These are phyloP conservation scores for Gastracanthus pulcherrimus DNA, from an alignment of 2,888 invertebrate genomes.

Conservation along the genomic window DNA sequence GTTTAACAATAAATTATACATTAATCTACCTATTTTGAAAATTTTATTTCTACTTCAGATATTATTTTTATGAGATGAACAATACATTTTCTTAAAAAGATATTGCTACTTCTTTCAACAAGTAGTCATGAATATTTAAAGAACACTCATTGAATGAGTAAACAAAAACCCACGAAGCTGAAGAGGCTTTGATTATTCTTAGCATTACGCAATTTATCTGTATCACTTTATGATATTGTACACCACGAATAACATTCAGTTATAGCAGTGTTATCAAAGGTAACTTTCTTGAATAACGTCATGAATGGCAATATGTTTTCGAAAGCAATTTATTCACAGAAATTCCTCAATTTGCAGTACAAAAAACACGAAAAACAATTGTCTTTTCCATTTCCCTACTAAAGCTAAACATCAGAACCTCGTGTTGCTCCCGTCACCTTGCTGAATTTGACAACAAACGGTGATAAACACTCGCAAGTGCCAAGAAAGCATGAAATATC, in stretches of 20 bases:
- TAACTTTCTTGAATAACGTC: not conserved
- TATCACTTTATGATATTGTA: constrained; percentile 35
- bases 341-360: not conserved
- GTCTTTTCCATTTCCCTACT: not conserved
- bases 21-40: not conserved
- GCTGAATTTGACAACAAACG: constrained; percentile 11
- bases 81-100: not conserved
- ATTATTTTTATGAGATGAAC: not conserved
- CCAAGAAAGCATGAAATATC: constrained; percentile 15
- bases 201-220: constrained; percentile 47
- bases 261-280: constrained; percentile 8
- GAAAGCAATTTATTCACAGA: not conserved
- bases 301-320: not conserved
- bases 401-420: not conserved
- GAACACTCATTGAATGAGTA: constrained; percentile 3
- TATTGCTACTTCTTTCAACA: not conserved
- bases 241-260: constrained; percentile 16
- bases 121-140: constrained; percentile 18
- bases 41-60: not conserved
- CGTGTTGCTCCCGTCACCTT: not conserved
- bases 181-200: constrained; percentile 35
- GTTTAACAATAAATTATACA: too few species aligned
- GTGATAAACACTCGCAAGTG: constrained; percentile 17
- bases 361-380: not conserved
- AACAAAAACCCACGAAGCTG: constrained; percentile 28